These are phyloP conservation scores for Apodemia mormo DNA, from an alignment of 2,888 invertebrate genomes.

Conservation along the genomic window DNA sequence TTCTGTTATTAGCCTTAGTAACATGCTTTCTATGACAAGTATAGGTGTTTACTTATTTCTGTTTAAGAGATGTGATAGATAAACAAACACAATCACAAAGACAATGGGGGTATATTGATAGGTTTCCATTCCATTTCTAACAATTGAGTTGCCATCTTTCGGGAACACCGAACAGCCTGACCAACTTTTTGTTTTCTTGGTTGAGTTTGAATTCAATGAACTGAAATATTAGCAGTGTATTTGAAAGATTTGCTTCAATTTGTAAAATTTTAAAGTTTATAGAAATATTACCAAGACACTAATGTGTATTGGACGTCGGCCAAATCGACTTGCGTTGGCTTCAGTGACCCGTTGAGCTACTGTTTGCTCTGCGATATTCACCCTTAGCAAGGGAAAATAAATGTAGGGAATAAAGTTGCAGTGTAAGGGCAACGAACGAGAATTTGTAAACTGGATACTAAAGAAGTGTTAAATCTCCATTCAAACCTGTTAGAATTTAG, in stretches of 20 bases:
- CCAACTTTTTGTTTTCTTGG: too few relatives aligned
- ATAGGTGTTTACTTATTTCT: too few relatives aligned
- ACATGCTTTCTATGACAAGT: too few relatives aligned
- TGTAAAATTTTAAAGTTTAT: constrained; percentile 58
- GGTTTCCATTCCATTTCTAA: too few relatives aligned
- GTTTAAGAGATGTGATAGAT: too few relatives aligned
- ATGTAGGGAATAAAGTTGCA: constrained; percentile 23
- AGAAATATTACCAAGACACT: constrained; percentile 60
- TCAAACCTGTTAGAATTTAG: constrained; percentile 22
- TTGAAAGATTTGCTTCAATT: constrained; percentile 46
- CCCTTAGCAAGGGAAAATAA: constrained; percentile 21
- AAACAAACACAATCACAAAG: too few relatives aligned
- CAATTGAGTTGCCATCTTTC: too few relatives aligned
- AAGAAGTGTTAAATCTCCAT: constrained; percentile 30
- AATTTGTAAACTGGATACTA: constrained; percentile 17
- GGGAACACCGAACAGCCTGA: too few relatives aligned
- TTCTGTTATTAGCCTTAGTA: too few relatives aligned
- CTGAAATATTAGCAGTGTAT: constrained; percentile 33
- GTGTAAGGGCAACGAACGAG: constrained; percentile 22
- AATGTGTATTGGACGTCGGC: constrained; percentile 59
- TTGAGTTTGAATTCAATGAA: background rate
- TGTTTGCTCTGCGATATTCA: constrained; percentile 29
- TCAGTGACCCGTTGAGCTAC: constrained; percentile 31
- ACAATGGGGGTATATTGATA: too few relatives aligned
- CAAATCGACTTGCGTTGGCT: constrained; percentile 49